Conservation (phyloP, 2,888 invertebrate species). For the Dynastes maya region DNA sequence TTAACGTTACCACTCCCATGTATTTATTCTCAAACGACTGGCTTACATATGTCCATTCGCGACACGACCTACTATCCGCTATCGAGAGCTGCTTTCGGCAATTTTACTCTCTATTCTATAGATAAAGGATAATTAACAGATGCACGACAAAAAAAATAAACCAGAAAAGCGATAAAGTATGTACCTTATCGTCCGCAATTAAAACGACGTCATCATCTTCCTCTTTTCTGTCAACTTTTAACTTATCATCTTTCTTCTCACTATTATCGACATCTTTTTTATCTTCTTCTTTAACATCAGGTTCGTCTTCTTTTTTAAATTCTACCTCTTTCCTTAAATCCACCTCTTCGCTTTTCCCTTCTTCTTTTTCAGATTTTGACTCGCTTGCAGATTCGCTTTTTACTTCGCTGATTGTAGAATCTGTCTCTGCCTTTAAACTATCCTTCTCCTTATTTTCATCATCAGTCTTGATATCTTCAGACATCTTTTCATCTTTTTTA, state of each 20-base stretch:
- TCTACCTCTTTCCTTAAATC: conserved; percentile 64
- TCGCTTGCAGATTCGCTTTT: conserved; percentile 59
- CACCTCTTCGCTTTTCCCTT: conserved; percentile 55
- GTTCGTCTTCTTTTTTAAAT: conserved; percentile 54
- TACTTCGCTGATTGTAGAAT: conserved; percentile 59
- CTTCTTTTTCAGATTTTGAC: conserved; percentile 60
- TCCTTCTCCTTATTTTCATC: conserved; percentile 62
- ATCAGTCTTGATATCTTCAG: conserved; percentile 50
- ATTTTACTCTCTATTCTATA: too few species aligned
- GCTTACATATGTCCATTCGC: too few species aligned
- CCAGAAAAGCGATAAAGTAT: not conserved
- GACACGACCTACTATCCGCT: too few species aligned
- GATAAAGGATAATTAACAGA: too few species aligned
- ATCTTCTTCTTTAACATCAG: conserved; percentile 59
- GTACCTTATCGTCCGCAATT: conserved; percentile 71
- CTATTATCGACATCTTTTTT: conserved; percentile 71
- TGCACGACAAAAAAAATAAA: not conserved
- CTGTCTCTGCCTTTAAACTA: conserved; percentile 58
- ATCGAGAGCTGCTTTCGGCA: too few species aligned
- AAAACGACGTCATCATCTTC: conserved; percentile 82
- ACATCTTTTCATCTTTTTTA: conserved; percentile 50
- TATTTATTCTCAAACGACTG: too few species aligned
- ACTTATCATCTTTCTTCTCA: conserved; percentile 69
- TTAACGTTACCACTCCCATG: too few species aligned
- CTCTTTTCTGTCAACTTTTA: conserved; percentile 70